These are phyloP conservation scores for Chrysolina americana DNA, from an alignment of 2,888 invertebrate genomes.

Conservation along the genomic window DNA sequence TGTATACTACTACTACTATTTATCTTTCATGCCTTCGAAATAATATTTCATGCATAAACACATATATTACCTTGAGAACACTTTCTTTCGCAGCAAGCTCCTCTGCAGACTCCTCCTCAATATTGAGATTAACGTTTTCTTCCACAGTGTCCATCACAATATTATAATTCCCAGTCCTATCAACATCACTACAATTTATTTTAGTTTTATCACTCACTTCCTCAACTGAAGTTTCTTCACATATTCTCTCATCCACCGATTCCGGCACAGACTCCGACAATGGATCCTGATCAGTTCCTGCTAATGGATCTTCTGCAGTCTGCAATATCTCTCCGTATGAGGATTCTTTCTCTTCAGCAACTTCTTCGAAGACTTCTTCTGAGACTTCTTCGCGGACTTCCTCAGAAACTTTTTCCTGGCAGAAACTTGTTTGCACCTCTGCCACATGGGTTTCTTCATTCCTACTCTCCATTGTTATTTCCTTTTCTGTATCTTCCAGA, in stretches of 20 bases:
- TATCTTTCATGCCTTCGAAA: no score
- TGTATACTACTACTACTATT: no score
- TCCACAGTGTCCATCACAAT: conserved; percentile 38
- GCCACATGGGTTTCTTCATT: background rate
- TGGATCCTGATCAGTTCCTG: conserved; percentile 8
- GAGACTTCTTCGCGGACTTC: background rate
- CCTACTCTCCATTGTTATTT: background rate
- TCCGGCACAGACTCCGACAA: background rate
- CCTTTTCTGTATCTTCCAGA: conserved; percentile 12
- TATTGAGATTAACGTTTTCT: conserved; percentile 33
- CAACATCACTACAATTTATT: conserved; percentile 25
- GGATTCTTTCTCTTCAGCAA: conserved; percentile 6
- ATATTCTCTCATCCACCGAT: background rate
- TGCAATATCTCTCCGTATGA: background rate
- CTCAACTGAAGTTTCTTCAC: conserved; percentile 14
- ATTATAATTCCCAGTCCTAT: conserved; percentile 40
- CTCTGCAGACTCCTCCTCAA: conserved; percentile 58
- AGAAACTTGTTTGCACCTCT: conserved; percentile 10
- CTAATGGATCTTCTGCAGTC: conserved; percentile 1
- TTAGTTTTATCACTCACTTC: conserved; percentile 26
- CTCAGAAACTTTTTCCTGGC: conserved; percentile 8
- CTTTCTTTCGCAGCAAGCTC: conserved; percentile 75
- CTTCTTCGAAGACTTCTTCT: conserved; percentile 17
- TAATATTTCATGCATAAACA: background rate
- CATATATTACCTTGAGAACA: conserved; percentile 71